Conservation (phyloP, 35 echinoderm and acorn worm genomes). For the Hemicentrotus pulcherrimus region DNA sequence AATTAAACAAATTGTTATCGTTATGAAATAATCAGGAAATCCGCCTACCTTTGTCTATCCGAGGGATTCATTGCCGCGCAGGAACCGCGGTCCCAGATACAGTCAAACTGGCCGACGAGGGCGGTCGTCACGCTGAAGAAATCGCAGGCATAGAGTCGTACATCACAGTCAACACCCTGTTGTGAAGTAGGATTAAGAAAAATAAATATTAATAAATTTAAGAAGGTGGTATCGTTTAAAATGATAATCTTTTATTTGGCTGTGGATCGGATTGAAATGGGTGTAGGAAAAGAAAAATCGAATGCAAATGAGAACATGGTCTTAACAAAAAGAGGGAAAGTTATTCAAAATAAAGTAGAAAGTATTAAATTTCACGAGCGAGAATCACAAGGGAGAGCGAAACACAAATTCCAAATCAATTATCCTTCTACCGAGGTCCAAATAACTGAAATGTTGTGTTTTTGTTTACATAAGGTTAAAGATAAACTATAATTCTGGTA, state of each 20-base stretch:
- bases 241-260: neutral
- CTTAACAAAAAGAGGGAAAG: no score
- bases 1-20: neutral
- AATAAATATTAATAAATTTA: neutral
- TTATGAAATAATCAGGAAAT: neutral
- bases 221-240: neutral
- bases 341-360: no score
- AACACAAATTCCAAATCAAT: no score
- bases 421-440: no score
- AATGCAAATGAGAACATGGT: neutral
- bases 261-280: neutral
- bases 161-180: slow-evolving; percentile 62
- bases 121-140: slow-evolving; percentile 76
- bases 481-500: no score
- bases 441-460: no score
- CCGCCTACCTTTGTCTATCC: slow-evolving; percentile 71
- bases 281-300: neutral
- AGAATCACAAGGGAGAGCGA: no score
- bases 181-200: neutral
- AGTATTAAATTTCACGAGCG: no score
- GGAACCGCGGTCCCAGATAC: slow-evolving; percentile 93
- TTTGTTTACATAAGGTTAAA: no score
- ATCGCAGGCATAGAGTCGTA: slow-evolving; percentile 80
- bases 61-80: slow-evolving; percentile 83
- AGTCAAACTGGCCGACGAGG: slow-evolving; percentile 75